These are phyloP conservation scores for Temnopleurus reevesii DNA, from an alignment of 53 echinoderm and acorn worm genomes.

Conservation along the genomic window DNA sequence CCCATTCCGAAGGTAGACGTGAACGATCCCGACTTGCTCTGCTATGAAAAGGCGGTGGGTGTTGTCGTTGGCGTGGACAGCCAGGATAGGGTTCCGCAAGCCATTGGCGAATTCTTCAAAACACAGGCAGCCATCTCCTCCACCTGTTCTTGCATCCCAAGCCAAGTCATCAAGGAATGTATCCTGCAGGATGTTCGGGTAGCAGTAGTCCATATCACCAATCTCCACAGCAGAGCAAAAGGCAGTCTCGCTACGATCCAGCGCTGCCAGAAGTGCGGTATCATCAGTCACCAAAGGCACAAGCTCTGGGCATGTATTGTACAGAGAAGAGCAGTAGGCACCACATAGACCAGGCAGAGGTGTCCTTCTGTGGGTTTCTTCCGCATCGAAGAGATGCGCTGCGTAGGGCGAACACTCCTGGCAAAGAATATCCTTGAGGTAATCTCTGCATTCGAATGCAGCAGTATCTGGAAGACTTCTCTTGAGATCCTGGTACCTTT, in stretches of 20 bases:
- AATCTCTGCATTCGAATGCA: constrained; percentile 61
- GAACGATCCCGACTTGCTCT: constrained; percentile 85
- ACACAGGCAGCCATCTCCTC: constrained; percentile 83
- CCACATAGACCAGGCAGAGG: constrained; percentile 85
- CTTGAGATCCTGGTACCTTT: constrained; percentile 27
- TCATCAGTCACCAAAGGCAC: constrained; percentile 71
- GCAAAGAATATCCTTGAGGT: constrained; percentile 81
- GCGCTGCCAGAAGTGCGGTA: constrained; percentile 50
- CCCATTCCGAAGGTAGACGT: constrained; percentile 77
- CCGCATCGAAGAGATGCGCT: constrained; percentile 86
- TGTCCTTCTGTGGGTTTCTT: constrained; percentile 55
- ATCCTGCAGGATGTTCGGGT: constrained; percentile 72
- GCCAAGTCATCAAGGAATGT: constrained; percentile 63
- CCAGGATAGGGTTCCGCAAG: constrained; percentile 84
- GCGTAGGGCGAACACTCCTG: constrained; percentile 98
- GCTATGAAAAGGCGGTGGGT: constrained; percentile 88
- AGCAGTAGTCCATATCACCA: constrained; percentile 85
- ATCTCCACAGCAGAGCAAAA: constrained; percentile 76
- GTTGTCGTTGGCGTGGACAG: constrained; percentile 84
- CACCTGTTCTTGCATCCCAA: constrained; percentile 67
- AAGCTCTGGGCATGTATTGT: constrained; percentile 69
- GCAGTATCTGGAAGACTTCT: not conserved
- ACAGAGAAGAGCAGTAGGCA: constrained; percentile 77
- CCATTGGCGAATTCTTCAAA: constrained; percentile 92
- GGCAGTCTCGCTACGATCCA: constrained; percentile 37